Evolutionary conservation across 2,888 invertebrate species (phyloP), one percentile per base, ranked within the genome.

Genomic region (Eurois occulta): DNA sequence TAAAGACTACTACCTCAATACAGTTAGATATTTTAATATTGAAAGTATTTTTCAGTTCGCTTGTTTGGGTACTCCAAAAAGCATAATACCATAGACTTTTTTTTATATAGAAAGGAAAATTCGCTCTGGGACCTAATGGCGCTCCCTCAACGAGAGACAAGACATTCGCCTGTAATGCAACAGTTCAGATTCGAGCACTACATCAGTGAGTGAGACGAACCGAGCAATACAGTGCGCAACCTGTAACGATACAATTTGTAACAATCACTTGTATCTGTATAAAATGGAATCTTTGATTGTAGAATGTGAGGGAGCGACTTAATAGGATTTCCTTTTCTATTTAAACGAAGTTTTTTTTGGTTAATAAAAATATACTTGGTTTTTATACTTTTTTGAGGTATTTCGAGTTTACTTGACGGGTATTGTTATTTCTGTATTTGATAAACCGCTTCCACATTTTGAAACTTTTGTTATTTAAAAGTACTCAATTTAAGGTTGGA

Each of bases 1-100:
- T 60, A 28, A 77, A 80, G 72, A 71, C 67, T 78, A n/a, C 65
- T 82, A 78, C 80, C 76, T 75, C 74, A 86, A 77, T 86, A 77
- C 66, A 48, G 65, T 67, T 68, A 64, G 43, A 75, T 71, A 72
- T 78, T 68, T 77, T 81, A 75, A 18, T 67, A 11, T 11, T 18
- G 65, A 75, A 66, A 76, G 32, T 76, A 67, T 77, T 77, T 86
- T 82, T 68, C 38, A 48, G 64, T 11, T 35, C 21, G 35, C 43
- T 24, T 48, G 3, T 58, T 28, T 58, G 4, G 32, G 55, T 6
- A 11, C n/a, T 43, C 24, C 2, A 60, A 77, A 66, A 64, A 41
- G 24, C 52, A 67, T 80, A 48, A 13, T 38, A 32, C 16, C 24
- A 21, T 21, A 41, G 18, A 38, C 8, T 65, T 68, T 43, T n/a